Evolutionary conservation across 1,140 invertebrate genomes (phyloP), one percentile per base, ranked within the genome.

Genomic region (Delia radicum): DNA sequence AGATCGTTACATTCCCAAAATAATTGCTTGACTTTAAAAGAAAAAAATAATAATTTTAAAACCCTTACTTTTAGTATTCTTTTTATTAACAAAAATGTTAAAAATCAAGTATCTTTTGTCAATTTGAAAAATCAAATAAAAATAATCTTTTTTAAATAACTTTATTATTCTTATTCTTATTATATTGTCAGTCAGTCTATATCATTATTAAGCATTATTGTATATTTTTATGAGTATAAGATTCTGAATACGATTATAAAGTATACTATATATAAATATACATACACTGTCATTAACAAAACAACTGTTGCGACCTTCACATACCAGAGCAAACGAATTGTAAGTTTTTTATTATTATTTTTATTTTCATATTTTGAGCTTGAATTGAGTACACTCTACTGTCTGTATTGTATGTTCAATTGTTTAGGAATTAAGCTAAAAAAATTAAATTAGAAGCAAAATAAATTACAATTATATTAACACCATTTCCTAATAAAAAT

Each of bases 261-360:
- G 21, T 21, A 55, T 21, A 55, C 18, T 21, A 55, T 18, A 55
- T 3, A n/a, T 21, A 21, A 55, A n/a, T 21, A 55, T 55, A 4
- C 48, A 55, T 79, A 80, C 82, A 81, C 83, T 84, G 83, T 84
- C 82, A 84, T 84, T 84, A 84, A 84, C 80, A 84, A 84, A 85
- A 84, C 83, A 85, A 85, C 83, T 85, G 82, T 81, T 85, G 82
- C 83, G 83, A 85, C 83, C 83, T 85, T 85, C 83, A 80, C 83
- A 85, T 85, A 85, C 83, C 83, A 85, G 83, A 82, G 80, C 81
- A 82, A 46, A 77, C 73, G 75, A 67, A 65, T 69, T 75, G 42
- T 69, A 69, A 48, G 27, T 69, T 69, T 67, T 46, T 63, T 67
- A 28, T 63, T 61, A 48, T 55, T 74, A 61, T 74, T 75, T 28